Evolutionary conservation across 2,797 vertebrate genomes (phyloP).

Genomic region (Myotis findleyi): DNA sequence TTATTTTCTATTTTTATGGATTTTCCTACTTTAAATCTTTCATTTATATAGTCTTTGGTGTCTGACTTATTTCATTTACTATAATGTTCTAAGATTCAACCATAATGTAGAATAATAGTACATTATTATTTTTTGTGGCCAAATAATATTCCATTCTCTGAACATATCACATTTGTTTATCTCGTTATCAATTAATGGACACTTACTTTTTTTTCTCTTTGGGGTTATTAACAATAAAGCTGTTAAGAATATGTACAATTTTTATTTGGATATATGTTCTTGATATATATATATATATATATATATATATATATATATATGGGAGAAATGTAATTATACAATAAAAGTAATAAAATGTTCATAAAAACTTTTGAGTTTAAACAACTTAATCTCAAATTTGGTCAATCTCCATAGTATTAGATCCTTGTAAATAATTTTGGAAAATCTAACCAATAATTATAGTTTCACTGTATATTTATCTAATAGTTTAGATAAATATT

Average conservation of each 20-base stretch:
- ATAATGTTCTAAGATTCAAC: background rate
- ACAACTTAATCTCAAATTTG: background rate
- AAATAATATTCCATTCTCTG: background rate
- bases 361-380: background rate
- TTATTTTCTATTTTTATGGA: background rate
- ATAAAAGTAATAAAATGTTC: background rate
- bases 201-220: background rate
- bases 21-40: background rate
- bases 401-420: background rate
- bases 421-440: background rate
- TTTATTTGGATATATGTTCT: too few relatives aligned
- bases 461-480: background rate
- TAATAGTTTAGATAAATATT: background rate
- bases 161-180: background rate
- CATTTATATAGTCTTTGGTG: background rate
- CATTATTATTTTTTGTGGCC: background rate
- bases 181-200: background rate
- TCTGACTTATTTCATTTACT: background rate
- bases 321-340: background rate
- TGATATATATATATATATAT: background rate
- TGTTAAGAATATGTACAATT: too few relatives aligned
- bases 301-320: too few relatives aligned
- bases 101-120: background rate
- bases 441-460: background rate
- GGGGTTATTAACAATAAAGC: background rate